phyloP scores from a whole-genome alignment of 1,140 invertebrate genomes.

The Linepithema humile region DNA sequence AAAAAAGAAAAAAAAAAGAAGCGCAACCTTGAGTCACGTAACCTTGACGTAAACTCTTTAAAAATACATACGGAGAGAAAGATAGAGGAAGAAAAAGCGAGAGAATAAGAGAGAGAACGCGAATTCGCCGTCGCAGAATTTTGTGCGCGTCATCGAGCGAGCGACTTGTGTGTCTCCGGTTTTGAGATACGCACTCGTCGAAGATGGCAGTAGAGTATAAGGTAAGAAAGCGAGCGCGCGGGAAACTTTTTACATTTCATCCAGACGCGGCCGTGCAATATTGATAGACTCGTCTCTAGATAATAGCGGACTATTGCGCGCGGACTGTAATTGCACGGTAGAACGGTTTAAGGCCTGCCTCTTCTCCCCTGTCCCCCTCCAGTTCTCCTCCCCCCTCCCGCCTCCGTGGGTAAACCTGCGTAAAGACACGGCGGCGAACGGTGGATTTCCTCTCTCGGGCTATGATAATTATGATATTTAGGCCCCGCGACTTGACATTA shows the following conservation, averaged over 20 bases:
- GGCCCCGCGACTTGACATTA: neutral
- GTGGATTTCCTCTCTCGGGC: neutral
- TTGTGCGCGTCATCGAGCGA: conserved; percentile 22
- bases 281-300: conserved; percentile 47
- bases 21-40: conserved; percentile 10
- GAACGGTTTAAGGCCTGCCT: conserved; percentile 35
- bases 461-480: conserved; percentile 50
- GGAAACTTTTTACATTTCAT: conserved; percentile 34
- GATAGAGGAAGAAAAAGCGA: neutral
- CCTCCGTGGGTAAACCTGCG: neutral
- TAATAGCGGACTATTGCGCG: conserved; percentile 38
- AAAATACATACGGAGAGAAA: conserved; percentile 34
- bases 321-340: conserved; percentile 49
- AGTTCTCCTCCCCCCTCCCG: neutral
- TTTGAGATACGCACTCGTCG: neutral
- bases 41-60: conserved; percentile 38
- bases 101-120: too few species aligned
- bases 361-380: neutral
- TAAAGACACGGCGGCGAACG: conserved; percentile 12
- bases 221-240: conserved; percentile 12
- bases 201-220: conserved; percentile 17
- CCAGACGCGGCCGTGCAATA: conserved; percentile 49
- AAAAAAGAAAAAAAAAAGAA: conserved; percentile 25
- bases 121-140: conserved; percentile 10
- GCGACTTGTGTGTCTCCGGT: neutral